phyloP scores from a whole-genome alignment of 2,113 vertebrate species.

The Pao palembangensis region DNA sequence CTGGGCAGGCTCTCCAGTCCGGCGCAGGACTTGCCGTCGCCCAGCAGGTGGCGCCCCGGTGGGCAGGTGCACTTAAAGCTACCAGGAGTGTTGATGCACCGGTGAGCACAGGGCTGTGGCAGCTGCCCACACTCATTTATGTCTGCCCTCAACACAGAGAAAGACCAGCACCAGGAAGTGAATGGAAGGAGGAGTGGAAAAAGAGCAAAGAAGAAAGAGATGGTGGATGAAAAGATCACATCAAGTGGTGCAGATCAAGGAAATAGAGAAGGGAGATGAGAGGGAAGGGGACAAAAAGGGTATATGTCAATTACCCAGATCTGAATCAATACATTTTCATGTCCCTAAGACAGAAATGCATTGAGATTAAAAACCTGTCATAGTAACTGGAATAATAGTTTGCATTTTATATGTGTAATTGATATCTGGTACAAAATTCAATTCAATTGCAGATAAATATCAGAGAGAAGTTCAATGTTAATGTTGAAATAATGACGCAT shows the following conservation, averaged over 20 bases:
- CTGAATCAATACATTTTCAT: slow-evolving; percentile 50
- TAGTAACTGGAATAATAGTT: slow-evolving; percentile 4
- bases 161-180: slow-evolving; percentile 65
- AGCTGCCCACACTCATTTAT: slow-evolving; percentile 95
- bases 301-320: slow-evolving; percentile 69
- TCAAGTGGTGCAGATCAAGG: slow-evolving; percentile 25
- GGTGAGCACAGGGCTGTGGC: slow-evolving; percentile 89
- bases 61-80: slow-evolving; percentile 96
- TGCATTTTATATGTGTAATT: slow-evolving; percentile 6
- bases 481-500: slow-evolving; percentile 38
- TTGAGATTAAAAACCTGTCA: slow-evolving; percentile 26
- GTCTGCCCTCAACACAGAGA: slow-evolving; percentile 82
- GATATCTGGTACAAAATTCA: slow-evolving; percentile 28
- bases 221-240: slow-evolving; percentile 21
- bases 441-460: slow-evolving; percentile 4
- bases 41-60: slow-evolving; percentile 87
- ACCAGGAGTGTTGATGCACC: slow-evolving; percentile 90
- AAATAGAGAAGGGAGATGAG: slow-evolving; percentile 41
- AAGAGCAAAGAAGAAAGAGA: slow-evolving; percentile 6
- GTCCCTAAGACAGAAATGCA: slow-evolving; percentile 63
- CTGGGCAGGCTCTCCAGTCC: slow-evolving; percentile 89
- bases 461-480: slow-evolving; percentile 42
- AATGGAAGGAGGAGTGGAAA: background rate
- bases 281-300: slow-evolving; percentile 56
- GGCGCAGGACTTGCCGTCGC: slow-evolving; percentile 95